phyloP scores from a whole-genome alignment of 2,888 invertebrate genomes.

The Acanthosepion pharaonis region DNA sequence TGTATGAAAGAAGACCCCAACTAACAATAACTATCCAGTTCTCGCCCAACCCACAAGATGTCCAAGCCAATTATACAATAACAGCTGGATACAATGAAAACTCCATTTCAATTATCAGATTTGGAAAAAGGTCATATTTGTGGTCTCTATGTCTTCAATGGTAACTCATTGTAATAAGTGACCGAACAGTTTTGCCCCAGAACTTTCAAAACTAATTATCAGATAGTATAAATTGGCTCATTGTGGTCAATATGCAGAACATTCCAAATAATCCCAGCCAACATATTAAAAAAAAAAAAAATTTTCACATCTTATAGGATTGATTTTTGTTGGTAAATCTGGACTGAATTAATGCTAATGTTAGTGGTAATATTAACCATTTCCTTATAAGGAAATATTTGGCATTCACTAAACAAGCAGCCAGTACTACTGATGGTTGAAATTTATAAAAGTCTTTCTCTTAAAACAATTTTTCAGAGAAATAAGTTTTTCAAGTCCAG shows the following conservation, averaged over 20 bases:
- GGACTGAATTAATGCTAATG: neutral
- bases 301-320: neutral
- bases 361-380: neutral
- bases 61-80: slow-evolving; percentile 9
- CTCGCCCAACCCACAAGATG: neutral
- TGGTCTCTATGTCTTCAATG: neutral
- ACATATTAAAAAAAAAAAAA: neutral
- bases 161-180: neutral
- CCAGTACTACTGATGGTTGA: no score
- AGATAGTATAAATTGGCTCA: neutral
- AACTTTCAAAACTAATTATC: slow-evolving; percentile 33
- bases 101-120: neutral
- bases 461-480: no score
- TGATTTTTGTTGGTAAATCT: neutral
- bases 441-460: no score
- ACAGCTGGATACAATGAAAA: neutral
- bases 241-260: neutral
- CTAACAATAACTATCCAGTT: neutral
- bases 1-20: neutral
- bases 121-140: slow-evolving; percentile 33
- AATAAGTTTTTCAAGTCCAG: no score
- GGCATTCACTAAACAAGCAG: no score
- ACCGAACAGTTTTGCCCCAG: neutral
- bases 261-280: neutral
- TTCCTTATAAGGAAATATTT: neutral